These are phyloP conservation scores for Lasius platythorax DNA, from an alignment of 2,888 invertebrate genomes.

Conservation along the genomic window DNA sequence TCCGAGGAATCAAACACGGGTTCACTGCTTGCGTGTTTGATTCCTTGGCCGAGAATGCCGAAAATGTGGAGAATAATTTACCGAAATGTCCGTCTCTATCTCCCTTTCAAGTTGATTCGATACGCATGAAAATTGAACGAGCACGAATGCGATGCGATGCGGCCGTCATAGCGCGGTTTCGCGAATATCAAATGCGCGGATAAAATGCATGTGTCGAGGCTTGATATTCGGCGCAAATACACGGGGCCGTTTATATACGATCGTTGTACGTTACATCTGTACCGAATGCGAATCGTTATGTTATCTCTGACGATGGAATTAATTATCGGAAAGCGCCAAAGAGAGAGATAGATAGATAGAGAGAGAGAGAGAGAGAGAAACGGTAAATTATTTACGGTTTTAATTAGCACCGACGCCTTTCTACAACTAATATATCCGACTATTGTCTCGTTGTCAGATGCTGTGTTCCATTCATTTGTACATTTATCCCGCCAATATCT, in stretches of 20 bases:
- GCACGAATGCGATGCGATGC: constrained; percentile 13
- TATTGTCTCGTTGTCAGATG: constrained; percentile 58
- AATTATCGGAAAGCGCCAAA: constrained; percentile 76
- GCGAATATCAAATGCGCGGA: constrained; percentile 63
- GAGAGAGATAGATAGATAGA: neutral
- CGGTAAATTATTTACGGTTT: constrained; percentile 78
- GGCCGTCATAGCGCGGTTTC: constrained; percentile 48
- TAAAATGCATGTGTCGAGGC: constrained; percentile 45
- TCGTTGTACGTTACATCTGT: constrained; percentile 60
- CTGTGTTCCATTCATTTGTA: neutral
- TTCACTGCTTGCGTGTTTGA: constrained; percentile 24
- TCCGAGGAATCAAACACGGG: neutral
- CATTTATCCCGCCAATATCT: neutral
- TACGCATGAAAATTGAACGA: constrained; percentile 58
- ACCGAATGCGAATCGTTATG: constrained; percentile 71
- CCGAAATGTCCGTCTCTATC: constrained; percentile 38
- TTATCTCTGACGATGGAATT: constrained; percentile 76
- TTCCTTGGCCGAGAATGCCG: too few relatives aligned
- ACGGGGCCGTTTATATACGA: neutral
- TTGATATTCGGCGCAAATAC: constrained; percentile 9
- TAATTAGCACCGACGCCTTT: constrained; percentile 74
- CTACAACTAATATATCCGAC: constrained; percentile 55
- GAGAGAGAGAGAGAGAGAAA: neutral
- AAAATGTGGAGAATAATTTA: constrained; percentile 64
- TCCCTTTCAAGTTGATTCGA: constrained; percentile 37